These are phyloP conservation scores for Chromoteleia sp. DNA, from an alignment of 2,888 invertebrate genomes.

Conservation along the genomic window DNA sequence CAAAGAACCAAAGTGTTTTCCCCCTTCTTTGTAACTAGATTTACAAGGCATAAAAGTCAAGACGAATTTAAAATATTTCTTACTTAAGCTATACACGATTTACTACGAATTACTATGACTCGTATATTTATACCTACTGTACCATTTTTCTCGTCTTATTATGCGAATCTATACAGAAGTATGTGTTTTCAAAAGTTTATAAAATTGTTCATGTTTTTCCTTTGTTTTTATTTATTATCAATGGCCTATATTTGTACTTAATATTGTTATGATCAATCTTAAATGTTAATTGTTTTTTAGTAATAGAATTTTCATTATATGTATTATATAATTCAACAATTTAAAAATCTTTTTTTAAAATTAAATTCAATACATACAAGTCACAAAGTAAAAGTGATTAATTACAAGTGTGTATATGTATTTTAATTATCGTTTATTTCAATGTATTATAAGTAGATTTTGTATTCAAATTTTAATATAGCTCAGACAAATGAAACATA, in stretches of 20 bases:
- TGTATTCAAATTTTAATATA: constrained; percentile 13
- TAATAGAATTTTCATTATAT: not conserved
- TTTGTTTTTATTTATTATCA: not conserved
- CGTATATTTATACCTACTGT: constrained; percentile 26
- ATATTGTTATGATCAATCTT: not conserved
- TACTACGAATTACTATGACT: constrained; percentile 24
- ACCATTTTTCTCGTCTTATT: constrained; percentile 23
- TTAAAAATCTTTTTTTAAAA: no score
- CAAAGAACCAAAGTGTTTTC: constrained; percentile 5
- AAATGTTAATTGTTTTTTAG: not conserved
- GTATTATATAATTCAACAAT: no score
- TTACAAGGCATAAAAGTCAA: constrained; percentile 12
- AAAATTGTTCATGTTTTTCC: constrained; percentile 1
- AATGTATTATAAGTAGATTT: not conserved
- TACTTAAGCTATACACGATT: constrained; percentile 37
- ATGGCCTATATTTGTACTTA: constrained; percentile 28
- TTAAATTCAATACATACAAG: no score
- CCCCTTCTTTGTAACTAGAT: constrained; percentile 23
- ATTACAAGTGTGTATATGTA: not conserved
- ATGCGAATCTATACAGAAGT: constrained; percentile 22
- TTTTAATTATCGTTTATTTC: not conserved
- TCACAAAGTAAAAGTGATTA: not conserved
- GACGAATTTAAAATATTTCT: constrained; percentile 40
- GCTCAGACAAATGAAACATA: constrained; percentile 58
- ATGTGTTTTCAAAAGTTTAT: constrained; percentile 14